Conservation (phyloP, 2,888 invertebrate genomes). For the Lasioglossum zephyrum region DNA sequence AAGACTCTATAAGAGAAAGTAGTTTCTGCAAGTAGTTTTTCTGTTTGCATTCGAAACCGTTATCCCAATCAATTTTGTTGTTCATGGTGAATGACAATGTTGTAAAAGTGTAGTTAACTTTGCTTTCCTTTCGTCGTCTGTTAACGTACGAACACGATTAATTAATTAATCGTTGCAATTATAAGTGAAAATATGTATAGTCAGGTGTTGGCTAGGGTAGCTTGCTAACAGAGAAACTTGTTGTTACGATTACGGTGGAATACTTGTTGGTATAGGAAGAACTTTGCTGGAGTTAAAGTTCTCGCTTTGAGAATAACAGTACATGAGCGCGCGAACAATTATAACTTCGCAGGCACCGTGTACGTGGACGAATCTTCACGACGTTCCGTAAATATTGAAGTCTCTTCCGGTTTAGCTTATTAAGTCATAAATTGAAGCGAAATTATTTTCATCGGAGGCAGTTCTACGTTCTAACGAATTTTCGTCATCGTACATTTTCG, state of each 20-base stretch:
- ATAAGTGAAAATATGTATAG: neutral
- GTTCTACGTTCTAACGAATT: neutral
- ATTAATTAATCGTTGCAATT: neutral
- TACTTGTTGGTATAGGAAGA: conserved; percentile 17
- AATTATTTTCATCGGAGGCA: neutral
- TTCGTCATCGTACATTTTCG: neutral
- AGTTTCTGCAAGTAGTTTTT: neutral
- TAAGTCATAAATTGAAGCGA: neutral
- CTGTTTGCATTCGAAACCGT: neutral
- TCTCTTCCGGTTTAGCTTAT: neutral
- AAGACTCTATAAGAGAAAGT: neutral
- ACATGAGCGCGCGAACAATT: neutral
- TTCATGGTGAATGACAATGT: neutral
- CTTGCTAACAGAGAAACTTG: conserved; percentile 14
- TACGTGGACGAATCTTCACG: neutral
- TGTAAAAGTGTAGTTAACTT: neutral
- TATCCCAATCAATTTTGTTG: neutral
- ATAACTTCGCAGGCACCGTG: neutral
- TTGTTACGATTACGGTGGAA: conserved; percentile 18
- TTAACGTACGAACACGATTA: neutral
- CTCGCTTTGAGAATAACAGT: conserved; percentile 3
- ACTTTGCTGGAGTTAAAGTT: conserved; percentile 4
- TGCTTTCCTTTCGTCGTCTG: neutral
- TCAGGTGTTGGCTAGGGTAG: neutral
- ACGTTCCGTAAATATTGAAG: neutral